phyloP scores from a whole-genome alignment of 2,113 vertebrate species.

The Aldabrachelys gigantea region DNA sequence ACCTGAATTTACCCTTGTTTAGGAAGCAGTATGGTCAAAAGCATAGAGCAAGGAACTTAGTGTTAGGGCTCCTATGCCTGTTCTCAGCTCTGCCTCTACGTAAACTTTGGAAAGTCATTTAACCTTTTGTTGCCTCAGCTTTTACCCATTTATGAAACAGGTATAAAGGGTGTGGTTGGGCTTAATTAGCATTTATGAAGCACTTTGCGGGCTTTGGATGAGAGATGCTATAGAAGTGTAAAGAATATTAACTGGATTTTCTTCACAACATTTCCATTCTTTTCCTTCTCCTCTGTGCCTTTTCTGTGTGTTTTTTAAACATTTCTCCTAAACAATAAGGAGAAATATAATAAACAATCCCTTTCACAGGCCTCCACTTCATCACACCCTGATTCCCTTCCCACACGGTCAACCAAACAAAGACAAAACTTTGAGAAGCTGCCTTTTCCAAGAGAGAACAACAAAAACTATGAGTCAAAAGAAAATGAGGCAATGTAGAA shows the following conservation, averaged over 20 bases:
- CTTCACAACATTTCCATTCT: constrained; percentile 41
- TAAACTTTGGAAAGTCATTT: background rate
- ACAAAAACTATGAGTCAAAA: background rate
- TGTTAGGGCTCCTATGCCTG: background rate
- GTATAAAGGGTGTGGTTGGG: background rate
- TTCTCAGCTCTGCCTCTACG: background rate
- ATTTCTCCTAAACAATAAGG: constrained; percentile 64
- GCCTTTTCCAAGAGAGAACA: background rate
- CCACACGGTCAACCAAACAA: constrained; percentile 65
- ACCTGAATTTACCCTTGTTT: constrained; percentile 5
- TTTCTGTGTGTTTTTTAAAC: constrained; percentile 26
- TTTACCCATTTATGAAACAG: background rate
- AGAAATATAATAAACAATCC: constrained; percentile 59
- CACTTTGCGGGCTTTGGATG: background rate
- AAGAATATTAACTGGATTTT: constrained; percentile 21
- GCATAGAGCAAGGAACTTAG: background rate
- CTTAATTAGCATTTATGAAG: background rate
- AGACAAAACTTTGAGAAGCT: background rate
- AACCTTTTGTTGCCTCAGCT: background rate
- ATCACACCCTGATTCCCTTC: constrained; percentile 72
- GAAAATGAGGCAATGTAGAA: background rate
- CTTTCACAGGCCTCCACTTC: constrained; percentile 59
- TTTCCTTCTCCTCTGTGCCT: constrained; percentile 59
- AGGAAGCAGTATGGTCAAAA: constrained; percentile 25
- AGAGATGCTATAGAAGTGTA: background rate